Conservation (phyloP, 2,888 invertebrate species). For the Drosophila diplacantha region DNA sequence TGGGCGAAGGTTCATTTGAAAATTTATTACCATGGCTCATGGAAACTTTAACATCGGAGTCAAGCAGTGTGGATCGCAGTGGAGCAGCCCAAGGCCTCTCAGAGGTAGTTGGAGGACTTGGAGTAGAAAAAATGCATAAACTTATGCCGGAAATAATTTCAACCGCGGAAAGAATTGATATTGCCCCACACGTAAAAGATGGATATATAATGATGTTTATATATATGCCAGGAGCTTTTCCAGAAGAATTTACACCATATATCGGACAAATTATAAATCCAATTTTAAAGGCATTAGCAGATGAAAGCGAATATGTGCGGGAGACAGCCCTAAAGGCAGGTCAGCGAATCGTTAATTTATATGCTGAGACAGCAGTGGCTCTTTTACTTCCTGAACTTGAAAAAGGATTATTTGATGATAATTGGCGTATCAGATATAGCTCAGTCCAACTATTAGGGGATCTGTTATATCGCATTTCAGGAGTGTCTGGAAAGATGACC, state of each 20-base stretch:
- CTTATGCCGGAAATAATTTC: conserved; percentile 98
- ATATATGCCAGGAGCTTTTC: conserved; percentile 98
- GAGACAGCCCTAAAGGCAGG: conserved; percentile 98
- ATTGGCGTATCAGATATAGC: conserved; percentile 97
- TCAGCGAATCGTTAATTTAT: conserved; percentile 96
- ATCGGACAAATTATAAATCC: conserved; percentile 98
- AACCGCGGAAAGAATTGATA: conserved; percentile 94
- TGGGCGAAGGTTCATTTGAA: conserved; percentile 97
- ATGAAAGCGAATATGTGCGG: conserved; percentile 98
- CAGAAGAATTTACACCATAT: conserved; percentile 95
- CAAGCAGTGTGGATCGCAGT: conserved; percentile 95
- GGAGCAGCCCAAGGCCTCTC: conserved; percentile 98
- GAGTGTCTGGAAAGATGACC: conserved; percentile 99
- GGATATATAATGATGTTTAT: conserved; percentile 99
- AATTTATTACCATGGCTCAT: conserved; percentile 98
- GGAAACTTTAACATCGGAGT: conserved; percentile 97
- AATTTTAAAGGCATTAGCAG: conserved; percentile 96
- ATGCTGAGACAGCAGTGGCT: conserved; percentile 96
- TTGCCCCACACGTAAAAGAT: conserved; percentile 98
- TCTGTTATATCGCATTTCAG: conserved; percentile 95
- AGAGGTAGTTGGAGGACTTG: conserved; percentile 97
- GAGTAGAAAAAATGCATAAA: conserved; percentile 95
- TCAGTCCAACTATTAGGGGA: conserved; percentile 97
- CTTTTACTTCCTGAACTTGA: conserved; percentile 95
- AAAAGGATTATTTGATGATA: conserved; percentile 96